Evolutionary conservation across 2,113 vertebrate genomes (phyloP).

Genomic region (Indri indri): DNA sequence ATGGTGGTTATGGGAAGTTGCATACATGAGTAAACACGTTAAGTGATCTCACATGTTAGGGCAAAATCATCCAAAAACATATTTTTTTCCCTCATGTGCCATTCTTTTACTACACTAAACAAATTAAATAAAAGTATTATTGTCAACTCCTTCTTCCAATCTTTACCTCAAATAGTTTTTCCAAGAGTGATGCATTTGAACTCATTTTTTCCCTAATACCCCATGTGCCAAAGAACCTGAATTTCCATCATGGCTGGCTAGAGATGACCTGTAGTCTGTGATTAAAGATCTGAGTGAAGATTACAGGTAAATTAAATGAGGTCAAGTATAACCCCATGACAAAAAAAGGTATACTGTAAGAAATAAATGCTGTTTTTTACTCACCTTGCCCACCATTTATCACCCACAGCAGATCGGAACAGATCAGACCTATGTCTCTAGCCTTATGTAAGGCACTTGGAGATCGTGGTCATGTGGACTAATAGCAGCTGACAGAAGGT

Average conservation of each 20-base stretch:
- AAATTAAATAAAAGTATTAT: background rate
- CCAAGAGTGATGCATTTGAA: background rate
- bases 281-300: conserved; percentile 28
- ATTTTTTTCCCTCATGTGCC: background rate
- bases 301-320: background rate
- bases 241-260: background rate
- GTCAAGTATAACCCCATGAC: background rate
- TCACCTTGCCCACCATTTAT: background rate
- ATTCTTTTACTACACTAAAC: background rate
- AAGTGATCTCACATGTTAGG: background rate
- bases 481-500: background rate
- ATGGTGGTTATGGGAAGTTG: background rate
- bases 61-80: background rate
- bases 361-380: background rate
- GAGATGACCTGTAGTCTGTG: background rate
- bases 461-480: background rate
- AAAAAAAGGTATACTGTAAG: background rate
- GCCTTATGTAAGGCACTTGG: background rate
- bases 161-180: background rate
- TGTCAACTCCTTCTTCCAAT: background rate
- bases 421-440: background rate
- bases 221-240: background rate
- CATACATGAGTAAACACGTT: background rate
- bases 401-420: background rate
- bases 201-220: background rate